Evolutionary conservation across 2,797 vertebrate genomes (phyloP).

Genomic region (Buceros bicornis): DNA sequence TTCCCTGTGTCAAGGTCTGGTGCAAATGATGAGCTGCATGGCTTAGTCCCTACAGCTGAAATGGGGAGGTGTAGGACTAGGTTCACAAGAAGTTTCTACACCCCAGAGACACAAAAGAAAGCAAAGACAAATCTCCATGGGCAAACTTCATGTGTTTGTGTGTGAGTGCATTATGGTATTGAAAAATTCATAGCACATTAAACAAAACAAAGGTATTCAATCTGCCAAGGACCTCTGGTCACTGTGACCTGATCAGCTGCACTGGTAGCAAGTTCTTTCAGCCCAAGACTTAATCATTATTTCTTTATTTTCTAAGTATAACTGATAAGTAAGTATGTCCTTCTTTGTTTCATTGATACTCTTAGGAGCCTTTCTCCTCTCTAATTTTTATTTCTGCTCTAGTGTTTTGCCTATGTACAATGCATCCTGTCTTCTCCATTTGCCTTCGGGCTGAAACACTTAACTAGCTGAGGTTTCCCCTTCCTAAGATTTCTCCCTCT

Average conservation of each 20-base stretch:
- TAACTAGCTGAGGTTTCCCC: neutral
- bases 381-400: neutral
- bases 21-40: neutral
- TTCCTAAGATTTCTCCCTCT: neutral
- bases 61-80: neutral
- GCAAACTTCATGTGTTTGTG: neutral
- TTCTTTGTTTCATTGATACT: neutral
- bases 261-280: neutral
- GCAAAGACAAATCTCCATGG: neutral
- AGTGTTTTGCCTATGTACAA: neutral
- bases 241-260: neutral
- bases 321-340: neutral
- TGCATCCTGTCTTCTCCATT: neutral
- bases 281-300: neutral
- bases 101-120: neutral
- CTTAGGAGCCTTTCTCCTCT: neutral
- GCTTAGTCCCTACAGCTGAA: neutral
- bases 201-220: neutral
- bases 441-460: conserved; percentile 23
- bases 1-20: neutral
- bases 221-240: neutral
- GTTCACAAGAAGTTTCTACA: neutral
- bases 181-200: neutral
- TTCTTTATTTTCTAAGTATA: neutral
- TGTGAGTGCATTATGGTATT: fast-evolving